Conservation (phyloP, 2,113 vertebrate genomes). For the Fukomys damarensis region DNA sequence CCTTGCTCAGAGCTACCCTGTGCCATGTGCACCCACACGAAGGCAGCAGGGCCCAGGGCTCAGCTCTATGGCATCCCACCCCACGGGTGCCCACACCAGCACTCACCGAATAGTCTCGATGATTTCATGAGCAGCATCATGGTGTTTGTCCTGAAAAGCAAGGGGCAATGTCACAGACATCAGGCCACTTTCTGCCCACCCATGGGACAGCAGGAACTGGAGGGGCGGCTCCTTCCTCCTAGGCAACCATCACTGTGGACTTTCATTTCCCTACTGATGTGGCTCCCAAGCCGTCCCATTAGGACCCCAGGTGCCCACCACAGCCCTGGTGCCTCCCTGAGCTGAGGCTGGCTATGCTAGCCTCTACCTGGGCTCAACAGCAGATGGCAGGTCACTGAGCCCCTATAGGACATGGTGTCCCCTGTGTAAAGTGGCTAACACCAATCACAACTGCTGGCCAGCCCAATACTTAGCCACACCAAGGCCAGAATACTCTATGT, state of each 20-base stretch:
- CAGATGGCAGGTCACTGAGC: neutral
- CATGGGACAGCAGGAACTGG: neutral
- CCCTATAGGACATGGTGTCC: neutral
- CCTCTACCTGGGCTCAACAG: neutral
- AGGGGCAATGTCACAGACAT: neutral
- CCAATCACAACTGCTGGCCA: neutral
- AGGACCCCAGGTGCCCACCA: neutral
- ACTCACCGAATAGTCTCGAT: conserved; percentile 99
- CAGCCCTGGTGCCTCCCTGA: neutral
- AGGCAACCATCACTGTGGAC: neutral
- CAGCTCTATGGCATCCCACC: rapidly evolving
- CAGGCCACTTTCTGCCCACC: neutral
- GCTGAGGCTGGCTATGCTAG: neutral
- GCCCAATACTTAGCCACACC: too few species aligned
- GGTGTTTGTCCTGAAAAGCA: conserved; percentile 96
- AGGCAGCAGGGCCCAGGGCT: neutral
- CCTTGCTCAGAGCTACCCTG: neutral
- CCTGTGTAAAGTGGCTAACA: neutral
- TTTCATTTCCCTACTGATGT: neutral
- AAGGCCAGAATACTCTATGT: rapidly evolving
- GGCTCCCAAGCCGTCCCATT: too few species aligned
- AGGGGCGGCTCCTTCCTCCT: neutral
- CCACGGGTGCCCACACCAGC: neutral
- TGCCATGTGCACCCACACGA: neutral
- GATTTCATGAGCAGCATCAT: conserved; percentile 99